phyloP scores from a whole-genome alignment of 2,888 invertebrate genomes.

The Andrena trimmerana region DNA sequence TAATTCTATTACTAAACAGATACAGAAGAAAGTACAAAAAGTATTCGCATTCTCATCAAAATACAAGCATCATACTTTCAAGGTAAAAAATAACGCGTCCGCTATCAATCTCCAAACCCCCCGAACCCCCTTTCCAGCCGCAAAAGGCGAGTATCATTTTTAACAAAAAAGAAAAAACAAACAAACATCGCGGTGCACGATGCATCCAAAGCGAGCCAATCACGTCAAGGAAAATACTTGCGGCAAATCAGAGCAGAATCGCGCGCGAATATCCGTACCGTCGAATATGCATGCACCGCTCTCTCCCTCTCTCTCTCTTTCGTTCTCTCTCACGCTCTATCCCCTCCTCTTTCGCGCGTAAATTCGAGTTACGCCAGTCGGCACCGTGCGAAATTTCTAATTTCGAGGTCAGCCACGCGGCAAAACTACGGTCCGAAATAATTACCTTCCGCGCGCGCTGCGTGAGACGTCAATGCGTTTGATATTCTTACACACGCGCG shows the following conservation, averaged over 20 bases:
- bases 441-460: constrained; percentile 71
- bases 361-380: constrained; percentile 55
- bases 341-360: constrained; percentile 37
- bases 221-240: constrained; percentile 23
- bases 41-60: too few relatives aligned
- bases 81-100: too few relatives aligned
- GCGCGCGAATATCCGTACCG: constrained; percentile 39
- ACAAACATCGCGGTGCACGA: constrained; percentile 3
- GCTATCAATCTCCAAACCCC: too few relatives aligned
- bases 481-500: constrained; percentile 58
- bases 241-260: constrained; percentile 46
- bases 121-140: too few relatives aligned
- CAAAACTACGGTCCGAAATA: constrained; percentile 66
- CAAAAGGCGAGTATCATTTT: too few relatives aligned
- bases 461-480: constrained; percentile 77
- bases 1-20: too few relatives aligned
- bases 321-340: not conserved
- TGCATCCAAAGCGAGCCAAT: constrained; percentile 5
- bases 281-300: constrained; percentile 22
- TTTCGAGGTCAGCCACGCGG: constrained; percentile 71
- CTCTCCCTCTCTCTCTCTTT: constrained; percentile 1
- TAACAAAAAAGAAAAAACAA: too few relatives aligned
- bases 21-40: too few relatives aligned
- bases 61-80: too few relatives aligned
- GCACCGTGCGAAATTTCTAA: constrained; percentile 63